Percentiles rank a stretch among this genome's conserved stretches.
These are phyloP conservation scores for Pyxicephalus adspersus DNA, from an alignment of 2,113 vertebrate genomes.

Conservation along the genomic window DNA sequence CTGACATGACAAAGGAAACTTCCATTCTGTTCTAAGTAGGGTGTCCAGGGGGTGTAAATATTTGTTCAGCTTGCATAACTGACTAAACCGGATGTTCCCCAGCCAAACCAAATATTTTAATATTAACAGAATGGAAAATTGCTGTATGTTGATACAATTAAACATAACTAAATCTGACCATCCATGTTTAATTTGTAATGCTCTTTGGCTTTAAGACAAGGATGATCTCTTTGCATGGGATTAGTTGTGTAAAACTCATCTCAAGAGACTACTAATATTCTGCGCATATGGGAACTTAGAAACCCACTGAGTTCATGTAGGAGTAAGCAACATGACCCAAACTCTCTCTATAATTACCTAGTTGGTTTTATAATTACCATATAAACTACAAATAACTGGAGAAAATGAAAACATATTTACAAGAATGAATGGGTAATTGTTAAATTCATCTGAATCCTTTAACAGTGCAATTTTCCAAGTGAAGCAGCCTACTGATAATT, in stretches of 20 bases:
- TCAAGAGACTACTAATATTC: background rate
- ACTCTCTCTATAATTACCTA: background rate
- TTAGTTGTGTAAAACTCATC: background rate
- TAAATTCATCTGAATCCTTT: too few relatives aligned
- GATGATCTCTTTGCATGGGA: background rate
- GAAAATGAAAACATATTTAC: too few relatives aligned
- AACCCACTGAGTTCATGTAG: background rate
- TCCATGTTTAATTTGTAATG: background rate
- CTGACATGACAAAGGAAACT: slow-evolving; percentile 14
- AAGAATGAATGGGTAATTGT: too few relatives aligned
- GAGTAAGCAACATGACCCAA: background rate
- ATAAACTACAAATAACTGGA: too few relatives aligned
- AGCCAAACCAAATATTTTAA: slow-evolving; percentile 32
- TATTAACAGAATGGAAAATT: slow-evolving; percentile 28
- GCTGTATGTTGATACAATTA: slow-evolving; percentile 15
- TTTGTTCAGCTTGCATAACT: slow-evolving; percentile 39
- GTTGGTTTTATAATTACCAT: too few relatives aligned
- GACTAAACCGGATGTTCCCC: slow-evolving; percentile 22
- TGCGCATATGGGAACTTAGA: background rate
- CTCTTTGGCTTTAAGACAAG: background rate
- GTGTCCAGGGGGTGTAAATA: slow-evolving; percentile 15
- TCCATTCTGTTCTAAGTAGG: background rate
- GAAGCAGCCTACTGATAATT: too few relatives aligned
- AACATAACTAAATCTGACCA: background rate
- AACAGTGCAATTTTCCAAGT: too few relatives aligned